phyloP scores from a whole-genome alignment of 2,113 vertebrate species.

The Ciconia maguari region DNA sequence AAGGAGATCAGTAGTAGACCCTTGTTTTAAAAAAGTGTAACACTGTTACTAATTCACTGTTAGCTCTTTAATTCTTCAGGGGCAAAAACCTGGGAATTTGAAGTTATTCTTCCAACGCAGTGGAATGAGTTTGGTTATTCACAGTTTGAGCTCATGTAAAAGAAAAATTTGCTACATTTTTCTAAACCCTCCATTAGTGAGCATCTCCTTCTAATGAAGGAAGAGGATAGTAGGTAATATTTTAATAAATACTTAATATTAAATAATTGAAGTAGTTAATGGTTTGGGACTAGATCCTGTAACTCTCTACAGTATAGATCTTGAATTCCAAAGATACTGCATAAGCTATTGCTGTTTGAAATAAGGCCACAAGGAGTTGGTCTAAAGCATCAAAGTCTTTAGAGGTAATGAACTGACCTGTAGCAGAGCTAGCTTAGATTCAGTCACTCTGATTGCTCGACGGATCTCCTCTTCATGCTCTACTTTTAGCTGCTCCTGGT shows the following conservation, averaged over 20 bases:
- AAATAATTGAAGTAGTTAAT: not conserved
- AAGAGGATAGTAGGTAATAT: not conserved
- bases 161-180: not conserved
- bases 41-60: not conserved
- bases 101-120: not conserved
- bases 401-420: not conserved
- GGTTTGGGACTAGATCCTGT: not conserved
- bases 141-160: not conserved
- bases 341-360: not conserved
- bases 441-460: not conserved
- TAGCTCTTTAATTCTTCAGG: not conserved
- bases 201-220: not conserved
- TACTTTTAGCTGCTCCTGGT: not conserved
- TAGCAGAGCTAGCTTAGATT: not conserved
- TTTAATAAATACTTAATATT: not conserved
- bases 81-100: not conserved
- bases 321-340: not conserved
- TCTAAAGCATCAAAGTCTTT: not conserved
- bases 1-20: not conserved
- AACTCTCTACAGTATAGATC: not conserved
- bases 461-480: not conserved
- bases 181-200: not conserved
- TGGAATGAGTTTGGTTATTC: not conserved
- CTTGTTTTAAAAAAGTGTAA: not conserved
- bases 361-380: not conserved